Evolutionary conservation across 2,797 vertebrate species (phyloP), one percentile per base, ranked within the genome.

Genomic region (Echeneis naucrates): DNA sequence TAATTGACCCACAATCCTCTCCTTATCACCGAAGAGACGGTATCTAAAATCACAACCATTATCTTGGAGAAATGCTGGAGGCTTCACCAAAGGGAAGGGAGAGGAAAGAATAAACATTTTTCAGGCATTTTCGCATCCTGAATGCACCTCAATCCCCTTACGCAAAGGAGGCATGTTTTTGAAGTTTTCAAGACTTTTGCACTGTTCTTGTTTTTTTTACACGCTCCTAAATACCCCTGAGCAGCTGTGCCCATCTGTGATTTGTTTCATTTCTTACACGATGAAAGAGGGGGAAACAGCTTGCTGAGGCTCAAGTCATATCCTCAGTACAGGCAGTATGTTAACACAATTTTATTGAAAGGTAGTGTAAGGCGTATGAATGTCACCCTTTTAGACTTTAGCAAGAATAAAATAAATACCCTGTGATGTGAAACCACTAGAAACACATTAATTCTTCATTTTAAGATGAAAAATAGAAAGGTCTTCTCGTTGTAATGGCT

Each of bases 211-310:
- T 61, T n/a, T 35, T 50, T 44, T 57, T 38, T 12, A 26, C 62
- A 52, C 60, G 75, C 26, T 47, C 64, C 58, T 56, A 72, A 83
- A 83, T 67, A 65, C 59, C 84, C 84, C 51, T 67, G 76, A 86
- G 88, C 88, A 84, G 84, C 79, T 78, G 75, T 78, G 80, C 58
- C 75, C 83, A 81, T 80, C 81, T 88, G 85, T 75, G 81, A 37
- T 75, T 80, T 85, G 72, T 81, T 82, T 82, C 27, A 0, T 68
- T 76, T 82, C 59, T 33, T 66, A 60, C 52, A 30, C 48, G 14
- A 75, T 73, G 63, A 81, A 77, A 38, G 53, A 56, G 38, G 55
- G n/a, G 57, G 30, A 69, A 77, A 71, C 70, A 82, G 62, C 64
- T 75, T 85, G 73, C 70, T n/a, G 62, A 38, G 61, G 62, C 77